A percentile compares a stretch with the other conserved stretches of the same genome.
Evolutionary conservation across 2,797 vertebrate species (phyloP).

Genomic region (Siniperca scherzeri): DNA sequence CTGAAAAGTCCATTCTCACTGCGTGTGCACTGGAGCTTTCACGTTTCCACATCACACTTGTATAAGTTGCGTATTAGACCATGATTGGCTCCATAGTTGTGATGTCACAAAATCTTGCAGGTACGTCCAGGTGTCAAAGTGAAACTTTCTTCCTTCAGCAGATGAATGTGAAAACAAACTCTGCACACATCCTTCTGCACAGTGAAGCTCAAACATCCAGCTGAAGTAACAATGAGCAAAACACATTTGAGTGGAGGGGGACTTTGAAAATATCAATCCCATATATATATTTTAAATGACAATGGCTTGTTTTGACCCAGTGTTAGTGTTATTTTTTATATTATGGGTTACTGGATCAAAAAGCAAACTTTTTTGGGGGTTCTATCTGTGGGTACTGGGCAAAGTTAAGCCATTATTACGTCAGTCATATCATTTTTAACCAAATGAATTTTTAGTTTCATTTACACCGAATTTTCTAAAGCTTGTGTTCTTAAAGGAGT

Average conservation of each 20-base stretch:
- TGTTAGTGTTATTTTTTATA: too few species aligned
- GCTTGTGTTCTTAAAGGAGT: neutral
- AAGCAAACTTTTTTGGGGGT: too few species aligned
- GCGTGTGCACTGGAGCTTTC: too few species aligned
- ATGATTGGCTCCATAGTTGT: neutral
- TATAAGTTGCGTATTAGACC: neutral
- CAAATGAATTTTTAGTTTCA: neutral
- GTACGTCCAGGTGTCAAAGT: neutral
- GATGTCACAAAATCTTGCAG: neutral
- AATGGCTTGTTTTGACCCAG: too few species aligned
- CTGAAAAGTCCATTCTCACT: neutral
- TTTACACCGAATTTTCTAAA: neutral
- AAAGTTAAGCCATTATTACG: neutral
- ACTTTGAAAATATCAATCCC: neutral
- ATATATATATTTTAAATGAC: neutral
- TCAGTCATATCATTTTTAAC: neutral
- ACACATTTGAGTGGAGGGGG: too few species aligned
- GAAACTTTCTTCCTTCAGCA: neutral
- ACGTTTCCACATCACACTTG: neutral
- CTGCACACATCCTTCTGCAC: too few species aligned
- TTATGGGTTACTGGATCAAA: too few species aligned
- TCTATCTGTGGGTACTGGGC: too few species aligned
- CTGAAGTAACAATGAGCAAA: too few species aligned
- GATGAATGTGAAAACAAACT: neutral
- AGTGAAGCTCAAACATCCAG: too few species aligned